A percentile compares a stretch with the other conserved stretches of the same genome.
phyloP scores from a whole-genome alignment of 2,113 vertebrate species.

The Leucosticte australis region DNA sequence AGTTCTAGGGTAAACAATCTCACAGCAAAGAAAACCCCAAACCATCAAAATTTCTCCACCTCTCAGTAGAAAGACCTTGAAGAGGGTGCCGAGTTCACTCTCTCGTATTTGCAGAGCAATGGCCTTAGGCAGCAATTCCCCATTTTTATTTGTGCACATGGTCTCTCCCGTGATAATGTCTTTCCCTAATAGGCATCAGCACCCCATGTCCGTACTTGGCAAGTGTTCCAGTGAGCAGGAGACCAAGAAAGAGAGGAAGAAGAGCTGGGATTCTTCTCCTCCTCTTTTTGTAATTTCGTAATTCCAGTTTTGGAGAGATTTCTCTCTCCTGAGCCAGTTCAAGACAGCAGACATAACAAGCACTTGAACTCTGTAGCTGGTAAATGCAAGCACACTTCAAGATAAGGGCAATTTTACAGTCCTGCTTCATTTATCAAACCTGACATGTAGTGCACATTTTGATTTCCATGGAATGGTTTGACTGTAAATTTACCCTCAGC shows the following conservation, averaged over 20 bases:
- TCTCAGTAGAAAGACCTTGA: not conserved
- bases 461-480: slow-evolving; percentile 34
- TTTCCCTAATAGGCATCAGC: not conserved
- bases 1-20: not conserved
- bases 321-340: not conserved
- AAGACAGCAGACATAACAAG: not conserved
- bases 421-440: slow-evolving; percentile 45
- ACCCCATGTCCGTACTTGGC: fast-evolving
- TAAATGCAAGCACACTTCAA: not conserved
- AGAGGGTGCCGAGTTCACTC: not conserved
- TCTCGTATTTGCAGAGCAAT: not conserved
- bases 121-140: not conserved
- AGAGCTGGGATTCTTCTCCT: not conserved
- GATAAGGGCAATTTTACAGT: slow-evolving; percentile 27
- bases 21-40: not conserved
- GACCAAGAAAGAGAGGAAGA: not conserved
- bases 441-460: slow-evolving; percentile 2
- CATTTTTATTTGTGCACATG: not conserved
- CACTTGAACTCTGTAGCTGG: not conserved
- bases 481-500: slow-evolving; percentile 50
- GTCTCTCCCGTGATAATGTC: not conserved
- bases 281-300: not conserved
- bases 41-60: not conserved
- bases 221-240: fast-evolving
- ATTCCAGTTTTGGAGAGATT: not conserved